A percentile compares a stretch with the other conserved stretches of the same genome.
phyloP scores from a whole-genome alignment of 2,888 invertebrate genomes.

The Plagodis dolabraria region DNA sequence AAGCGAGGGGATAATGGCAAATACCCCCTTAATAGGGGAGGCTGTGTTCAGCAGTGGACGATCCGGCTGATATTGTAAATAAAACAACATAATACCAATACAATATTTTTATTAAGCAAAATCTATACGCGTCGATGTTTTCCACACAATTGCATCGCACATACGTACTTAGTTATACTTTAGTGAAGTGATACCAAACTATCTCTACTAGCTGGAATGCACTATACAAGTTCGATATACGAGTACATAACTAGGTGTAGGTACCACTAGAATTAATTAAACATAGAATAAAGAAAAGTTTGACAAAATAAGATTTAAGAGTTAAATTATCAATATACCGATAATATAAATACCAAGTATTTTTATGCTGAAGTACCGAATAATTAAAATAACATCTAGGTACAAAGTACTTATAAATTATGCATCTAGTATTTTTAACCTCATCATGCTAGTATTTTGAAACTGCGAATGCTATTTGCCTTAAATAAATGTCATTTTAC shows the following conservation, averaged over 20 bases:
- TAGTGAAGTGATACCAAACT: conserved; percentile 15
- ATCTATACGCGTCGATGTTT: conserved; percentile 64
- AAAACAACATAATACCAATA: conserved; percentile 56
- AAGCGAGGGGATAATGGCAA: no score
- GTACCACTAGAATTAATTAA: background rate
- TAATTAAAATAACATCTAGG: no score
- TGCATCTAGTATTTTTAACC: no score
- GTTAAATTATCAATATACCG: no score
- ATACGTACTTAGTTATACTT: conserved; percentile 34
- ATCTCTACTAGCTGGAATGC: conserved; percentile 18
- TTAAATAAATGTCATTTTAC: no score
- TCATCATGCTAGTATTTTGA: no score
- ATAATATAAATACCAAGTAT: background rate
- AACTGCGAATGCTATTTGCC: no score
- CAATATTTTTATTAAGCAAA: conserved; percentile 75
- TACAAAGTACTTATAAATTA: no score
- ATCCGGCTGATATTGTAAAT: conserved; percentile 10
- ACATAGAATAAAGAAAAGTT: background rate
- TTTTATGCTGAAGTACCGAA: no score
- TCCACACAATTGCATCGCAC: conserved; percentile 55
- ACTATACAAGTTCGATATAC: conserved; percentile 2
- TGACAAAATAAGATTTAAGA: background rate
- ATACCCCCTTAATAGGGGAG: no score
- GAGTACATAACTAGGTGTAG: background rate
- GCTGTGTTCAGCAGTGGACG: no score